Percentiles rank a stretch among this genome's conserved stretches.
Conservation (phyloP, 2,888 invertebrate species). For the Xestia sexstrigata region DNA sequence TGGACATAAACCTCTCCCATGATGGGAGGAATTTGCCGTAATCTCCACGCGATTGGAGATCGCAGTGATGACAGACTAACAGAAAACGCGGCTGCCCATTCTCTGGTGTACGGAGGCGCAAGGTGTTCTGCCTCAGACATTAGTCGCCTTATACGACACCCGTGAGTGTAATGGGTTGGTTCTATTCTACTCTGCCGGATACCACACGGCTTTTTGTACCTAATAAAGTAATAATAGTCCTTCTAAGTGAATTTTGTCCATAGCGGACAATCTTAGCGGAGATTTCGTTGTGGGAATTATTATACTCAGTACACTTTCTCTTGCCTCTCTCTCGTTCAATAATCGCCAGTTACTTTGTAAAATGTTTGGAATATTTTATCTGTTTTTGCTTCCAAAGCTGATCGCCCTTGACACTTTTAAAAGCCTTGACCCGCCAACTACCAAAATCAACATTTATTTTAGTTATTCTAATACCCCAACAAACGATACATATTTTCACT, state of each 20-base stretch:
- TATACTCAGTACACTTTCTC: not conserved
- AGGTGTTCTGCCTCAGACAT: no score
- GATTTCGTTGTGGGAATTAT: not conserved
- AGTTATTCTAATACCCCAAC: not conserved
- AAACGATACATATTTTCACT: constrained; percentile 20
- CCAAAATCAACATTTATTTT: not conserved
- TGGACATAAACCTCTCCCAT: no score
- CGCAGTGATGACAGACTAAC: no score
- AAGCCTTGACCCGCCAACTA: constrained; percentile 12
- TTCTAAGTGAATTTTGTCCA: not conserved
- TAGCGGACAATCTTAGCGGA: not conserved
- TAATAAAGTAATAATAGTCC: not conserved
- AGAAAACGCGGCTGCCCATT: no score
- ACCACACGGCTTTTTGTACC: no score
- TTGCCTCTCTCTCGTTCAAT: not conserved
- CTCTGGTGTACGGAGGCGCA: no score
- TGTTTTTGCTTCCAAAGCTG: no score
- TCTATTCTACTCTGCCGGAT: no score
- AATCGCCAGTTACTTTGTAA: not conserved
- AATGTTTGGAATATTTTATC: not conserved
- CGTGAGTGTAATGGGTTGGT: no score
- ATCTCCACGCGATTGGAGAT: no score
- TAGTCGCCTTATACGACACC: no score
- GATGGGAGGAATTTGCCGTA: no score
- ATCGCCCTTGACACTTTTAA: not conserved